Evolutionary conservation across 2,113 vertebrate genomes (phyloP).

Genomic region (Sebastes schlegelii): DNA sequence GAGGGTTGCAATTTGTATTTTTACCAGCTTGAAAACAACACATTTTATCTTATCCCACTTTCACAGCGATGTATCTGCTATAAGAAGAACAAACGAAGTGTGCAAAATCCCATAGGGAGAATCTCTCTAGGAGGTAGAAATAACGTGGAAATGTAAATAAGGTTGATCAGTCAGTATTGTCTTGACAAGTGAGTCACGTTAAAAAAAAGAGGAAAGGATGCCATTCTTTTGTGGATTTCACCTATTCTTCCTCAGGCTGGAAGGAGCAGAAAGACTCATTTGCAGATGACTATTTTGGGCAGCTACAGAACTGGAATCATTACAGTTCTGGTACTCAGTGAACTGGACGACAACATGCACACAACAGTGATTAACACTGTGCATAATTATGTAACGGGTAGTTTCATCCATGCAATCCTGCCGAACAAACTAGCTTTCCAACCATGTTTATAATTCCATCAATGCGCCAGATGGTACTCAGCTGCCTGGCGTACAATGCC

Average conservation of each 20-base stretch:
- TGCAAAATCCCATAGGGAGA: slow-evolving; percentile 24
- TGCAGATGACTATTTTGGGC: slow-evolving; percentile 37
- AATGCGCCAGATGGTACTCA: slow-evolving; percentile 39
- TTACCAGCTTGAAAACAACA: slow-evolving; percentile 22
- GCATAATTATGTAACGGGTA: slow-evolving; percentile 41
- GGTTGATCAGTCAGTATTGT: slow-evolving; percentile 18
- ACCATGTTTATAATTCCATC: slow-evolving; percentile 37
- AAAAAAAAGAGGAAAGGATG: background rate
- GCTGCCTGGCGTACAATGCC: background rate
- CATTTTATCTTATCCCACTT: slow-evolving; percentile 28
- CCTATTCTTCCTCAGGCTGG: background rate
- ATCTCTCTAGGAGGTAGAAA: slow-evolving; percentile 27
- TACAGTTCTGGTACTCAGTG: slow-evolving; percentile 18
- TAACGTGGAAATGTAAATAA: slow-evolving; percentile 32
- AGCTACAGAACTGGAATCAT: slow-evolving; percentile 18
- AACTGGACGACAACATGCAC: slow-evolving; percentile 34
- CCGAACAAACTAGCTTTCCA: slow-evolving; percentile 41
- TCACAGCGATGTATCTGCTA: slow-evolving; percentile 30
- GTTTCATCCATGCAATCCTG: slow-evolving; percentile 31
- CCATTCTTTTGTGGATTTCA: slow-evolving; percentile 17
- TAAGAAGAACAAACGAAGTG: slow-evolving; percentile 18
- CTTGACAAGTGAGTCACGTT: background rate
- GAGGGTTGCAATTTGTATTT: slow-evolving; percentile 41
- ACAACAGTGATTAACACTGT: slow-evolving; percentile 38
- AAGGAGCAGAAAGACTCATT: slow-evolving; percentile 8